Base-by-base conservation (phyloP, 2,888 invertebrate species). In the Coleophora flavipennella region DNA sequence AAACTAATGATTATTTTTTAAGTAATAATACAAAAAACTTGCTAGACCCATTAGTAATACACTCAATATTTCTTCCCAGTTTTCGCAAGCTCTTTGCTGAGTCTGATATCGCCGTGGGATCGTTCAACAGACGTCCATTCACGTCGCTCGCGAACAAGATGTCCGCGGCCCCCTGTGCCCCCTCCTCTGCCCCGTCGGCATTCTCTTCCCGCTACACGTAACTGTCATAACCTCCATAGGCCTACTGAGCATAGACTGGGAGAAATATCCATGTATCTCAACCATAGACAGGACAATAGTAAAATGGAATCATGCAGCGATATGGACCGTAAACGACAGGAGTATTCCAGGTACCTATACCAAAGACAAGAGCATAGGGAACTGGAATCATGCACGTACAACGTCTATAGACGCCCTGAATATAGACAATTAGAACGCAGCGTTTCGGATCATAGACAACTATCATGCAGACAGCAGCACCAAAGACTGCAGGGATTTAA, bases 41-140 rank as follows among this genome's bases (percentile, higher is more conserved):
- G 6, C 6, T 4, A 20, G 6, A 20, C 20, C 20, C 6, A 20
- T 20, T 20, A 20, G 3, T 20, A 20, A 20, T 6, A 20, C 20
- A 20, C 6, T 20, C 3, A 20, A 20, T 4, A 20, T 20, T 20
- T 20, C 6, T 6, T 20, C 20, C 20, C 20, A 94, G 94, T 89
- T 95, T 95, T 89, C 92, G 94, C 74, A 93, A 94, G 86, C 87
- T 95, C 76, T 94, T 95, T 88, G 92, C 92, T 75, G 94, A 94
- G 77, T 88, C 89, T 78, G 88, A 89, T 77, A 86, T 88, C 81
- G 73, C 87, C 78, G 88, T 90, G 71, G 88, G 90, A 61, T 89
- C 90, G 66, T 92, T 93, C 87, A 92, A 93, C 66, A 89, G 93
- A 62, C 90, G 92, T 79, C 91, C 92, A 81, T 86, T 92, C 66